These are phyloP conservation scores for Ethmia dodecea DNA, from an alignment of 2,888 invertebrate genomes.

Conservation along the genomic window DNA sequence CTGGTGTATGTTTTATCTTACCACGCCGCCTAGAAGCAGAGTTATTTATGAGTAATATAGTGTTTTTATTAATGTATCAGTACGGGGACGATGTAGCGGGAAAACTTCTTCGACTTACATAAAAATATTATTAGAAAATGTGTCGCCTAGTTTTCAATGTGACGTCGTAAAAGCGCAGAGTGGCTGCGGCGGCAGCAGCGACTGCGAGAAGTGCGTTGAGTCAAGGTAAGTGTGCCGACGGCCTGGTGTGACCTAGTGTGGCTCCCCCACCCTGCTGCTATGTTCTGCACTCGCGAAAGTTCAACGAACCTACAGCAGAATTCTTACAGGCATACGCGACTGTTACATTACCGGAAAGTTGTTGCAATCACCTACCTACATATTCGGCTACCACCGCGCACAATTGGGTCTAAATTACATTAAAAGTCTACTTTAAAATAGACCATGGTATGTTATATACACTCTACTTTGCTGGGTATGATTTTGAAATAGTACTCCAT, in stretches of 20 bases:
- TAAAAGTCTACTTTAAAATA: too few relatives aligned
- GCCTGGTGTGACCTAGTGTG: constrained; percentile 72
- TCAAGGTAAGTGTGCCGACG: constrained; percentile 77
- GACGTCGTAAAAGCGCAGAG: constrained; percentile 24
- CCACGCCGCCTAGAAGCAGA: too few relatives aligned
- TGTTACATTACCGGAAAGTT: constrained; percentile 75
- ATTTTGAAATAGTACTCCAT: too few relatives aligned
- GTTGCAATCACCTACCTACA: constrained; percentile 56
- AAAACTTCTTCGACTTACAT: too few relatives aligned
- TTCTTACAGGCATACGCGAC: constrained; percentile 70
- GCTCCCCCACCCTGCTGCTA: constrained; percentile 61
- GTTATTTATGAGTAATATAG: too few relatives aligned
- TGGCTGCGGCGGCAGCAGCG: constrained; percentile 29
- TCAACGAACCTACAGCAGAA: constrained; percentile 71
- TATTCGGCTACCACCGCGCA: too few relatives aligned
- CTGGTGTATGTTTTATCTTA: too few relatives aligned
- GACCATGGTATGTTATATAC: too few relatives aligned
- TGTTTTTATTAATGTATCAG: too few relatives aligned
- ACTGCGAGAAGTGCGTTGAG: constrained; percentile 54
- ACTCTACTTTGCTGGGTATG: too few relatives aligned
- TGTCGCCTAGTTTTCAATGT: neutral
- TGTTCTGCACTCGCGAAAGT: constrained; percentile 75
- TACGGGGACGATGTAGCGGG: too few relatives aligned
- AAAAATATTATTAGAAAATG: neutral
- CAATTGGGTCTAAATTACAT: too few relatives aligned